Conservation (phyloP, 2,797 vertebrate species). For the Apodemus agrarius region DNA sequence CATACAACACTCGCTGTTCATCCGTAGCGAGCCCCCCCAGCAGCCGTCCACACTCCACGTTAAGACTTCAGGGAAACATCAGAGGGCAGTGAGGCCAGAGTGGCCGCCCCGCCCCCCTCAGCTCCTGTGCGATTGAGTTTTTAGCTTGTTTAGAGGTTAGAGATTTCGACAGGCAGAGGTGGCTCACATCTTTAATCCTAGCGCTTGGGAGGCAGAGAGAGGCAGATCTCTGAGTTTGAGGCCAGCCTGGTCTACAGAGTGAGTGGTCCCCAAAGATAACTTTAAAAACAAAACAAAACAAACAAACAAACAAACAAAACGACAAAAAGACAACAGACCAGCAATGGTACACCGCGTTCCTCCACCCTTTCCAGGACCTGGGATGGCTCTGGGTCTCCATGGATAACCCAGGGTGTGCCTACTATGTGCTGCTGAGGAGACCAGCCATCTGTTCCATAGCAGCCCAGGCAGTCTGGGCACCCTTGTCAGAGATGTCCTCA, state of each 20-base stretch:
- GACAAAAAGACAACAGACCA: background rate
- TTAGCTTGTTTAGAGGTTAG: background rate
- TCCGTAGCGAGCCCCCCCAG: rapidly evolving
- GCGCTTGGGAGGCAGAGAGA: background rate
- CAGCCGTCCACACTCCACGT: background rate
- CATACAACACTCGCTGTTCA: rapidly evolving
- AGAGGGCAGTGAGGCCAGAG: background rate
- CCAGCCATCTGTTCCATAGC: background rate
- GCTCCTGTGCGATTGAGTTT: background rate
- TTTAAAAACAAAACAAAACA: background rate
- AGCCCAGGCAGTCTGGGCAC: background rate
- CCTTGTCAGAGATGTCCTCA: background rate
- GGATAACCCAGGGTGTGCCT: background rate
- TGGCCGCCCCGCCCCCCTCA: background rate
- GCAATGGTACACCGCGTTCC: no score
- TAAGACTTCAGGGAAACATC: background rate
- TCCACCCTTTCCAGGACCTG: background rate
- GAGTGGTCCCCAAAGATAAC: background rate
- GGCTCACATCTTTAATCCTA: background rate
- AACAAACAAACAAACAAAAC: no score
- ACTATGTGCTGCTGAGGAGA: background rate
- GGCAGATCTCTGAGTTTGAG: background rate
- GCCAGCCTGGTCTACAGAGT: background rate
- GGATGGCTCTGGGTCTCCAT: background rate
- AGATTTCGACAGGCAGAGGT: background rate